Evolutionary conservation across 2,888 invertebrate genomes (phyloP), one percentile per base, ranked within the genome.

Genomic region (Apamea monoglypha): DNA sequence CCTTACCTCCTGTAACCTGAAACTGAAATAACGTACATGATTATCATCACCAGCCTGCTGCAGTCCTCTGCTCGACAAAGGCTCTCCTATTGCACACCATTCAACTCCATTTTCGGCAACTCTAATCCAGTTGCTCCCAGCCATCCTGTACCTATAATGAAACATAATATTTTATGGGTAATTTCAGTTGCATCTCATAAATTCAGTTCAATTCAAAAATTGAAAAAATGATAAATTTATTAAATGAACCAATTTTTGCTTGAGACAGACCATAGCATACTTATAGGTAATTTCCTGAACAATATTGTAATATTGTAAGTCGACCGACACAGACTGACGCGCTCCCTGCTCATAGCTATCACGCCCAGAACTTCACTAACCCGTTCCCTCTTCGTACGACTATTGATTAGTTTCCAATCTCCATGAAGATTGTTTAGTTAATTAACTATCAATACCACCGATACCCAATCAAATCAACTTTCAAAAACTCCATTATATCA

Each of bases 401-500:
- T 44, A 69, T 40, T 59, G 21, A 75, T 67, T 61, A 69, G 47
- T 64, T 70, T 76, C 56, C 78, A 68, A 47, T 56, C 67, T 67
- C 61, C 47, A 21, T 29, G 29, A 53, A 67, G 8, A 68, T 56
- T 18, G 71, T 68, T 67, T 68, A 78, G 10, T 56, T 78, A 72
- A 83, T 83, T 64, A 83, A 72, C 66, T 59, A 61, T 18, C 53
- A 53, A 64, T 56, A 73, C 25, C 36, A 53, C 44, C 44, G 40
- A 61, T 67, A 61, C 47, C 16, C 53, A 82, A 75, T 75, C 69
- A 79, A 75, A 76, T 82, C 66, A 74, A 69, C 75, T 36, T 44
- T 56, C 63, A 50, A 82, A 78, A 76, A 71, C 64, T 73, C 66
- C 66, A 69, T 70, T 66, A 40, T 32, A 78, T 78, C 68, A 84